These are phyloP conservation scores for Sarcophaga variegata DNA, from an alignment of 2,888 invertebrate species.

Conservation along the genomic window DNA sequence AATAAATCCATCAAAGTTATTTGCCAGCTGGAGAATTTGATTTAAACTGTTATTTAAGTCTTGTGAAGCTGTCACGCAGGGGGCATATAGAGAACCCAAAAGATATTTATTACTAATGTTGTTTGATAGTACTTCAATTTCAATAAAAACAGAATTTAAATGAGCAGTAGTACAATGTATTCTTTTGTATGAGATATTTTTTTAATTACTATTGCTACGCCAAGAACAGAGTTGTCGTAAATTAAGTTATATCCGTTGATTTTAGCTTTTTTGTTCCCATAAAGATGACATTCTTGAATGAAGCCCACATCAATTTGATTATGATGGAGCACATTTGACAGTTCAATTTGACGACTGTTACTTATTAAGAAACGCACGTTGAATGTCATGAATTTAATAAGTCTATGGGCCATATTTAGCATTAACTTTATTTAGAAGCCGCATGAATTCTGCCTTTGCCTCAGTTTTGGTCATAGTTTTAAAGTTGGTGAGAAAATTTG, in stretches of 20 bases:
- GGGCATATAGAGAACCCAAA: background rate
- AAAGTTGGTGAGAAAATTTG: background rate
- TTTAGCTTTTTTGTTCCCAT: background rate
- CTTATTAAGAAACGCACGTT: background rate
- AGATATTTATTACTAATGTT: background rate
- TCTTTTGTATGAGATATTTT: background rate
- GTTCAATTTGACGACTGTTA: background rate
- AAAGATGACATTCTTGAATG: slow-evolving; percentile 21
- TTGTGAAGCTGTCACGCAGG: too few relatives aligned
- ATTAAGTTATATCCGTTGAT: background rate
- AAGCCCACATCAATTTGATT: background rate
- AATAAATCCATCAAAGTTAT: too few relatives aligned
- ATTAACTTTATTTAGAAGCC: background rate
- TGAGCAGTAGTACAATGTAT: background rate
- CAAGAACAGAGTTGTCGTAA: background rate
- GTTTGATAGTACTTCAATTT: background rate
- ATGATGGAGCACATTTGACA: background rate
- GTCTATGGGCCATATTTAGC: background rate
- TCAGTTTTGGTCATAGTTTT: background rate
- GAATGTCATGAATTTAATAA: background rate
- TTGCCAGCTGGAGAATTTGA: too few relatives aligned
- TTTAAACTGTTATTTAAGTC: too few relatives aligned
- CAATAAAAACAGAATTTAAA: background rate
- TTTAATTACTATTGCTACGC: background rate
- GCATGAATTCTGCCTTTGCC: background rate